Conservation (phyloP, 2,797 vertebrate species). For the Rallus crepitans region DNA sequence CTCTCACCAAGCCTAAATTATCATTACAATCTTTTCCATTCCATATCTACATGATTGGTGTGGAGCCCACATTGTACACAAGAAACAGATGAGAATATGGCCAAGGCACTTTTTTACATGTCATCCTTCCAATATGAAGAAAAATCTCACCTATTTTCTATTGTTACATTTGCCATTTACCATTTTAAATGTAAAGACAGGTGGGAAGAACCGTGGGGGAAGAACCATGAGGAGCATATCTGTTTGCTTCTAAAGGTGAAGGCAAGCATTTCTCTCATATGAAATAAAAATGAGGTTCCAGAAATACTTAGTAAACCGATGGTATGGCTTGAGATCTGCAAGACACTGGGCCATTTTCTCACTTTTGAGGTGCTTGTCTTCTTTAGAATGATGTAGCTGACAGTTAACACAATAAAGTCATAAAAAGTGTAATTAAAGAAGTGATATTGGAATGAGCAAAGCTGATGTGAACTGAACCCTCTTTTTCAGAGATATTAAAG, state of each 20-base stretch:
- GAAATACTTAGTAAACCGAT: neutral
- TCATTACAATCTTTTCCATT: neutral
- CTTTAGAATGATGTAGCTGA: neutral
- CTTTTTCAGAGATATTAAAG: neutral
- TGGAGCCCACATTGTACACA: neutral
- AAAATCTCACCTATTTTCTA: neutral
- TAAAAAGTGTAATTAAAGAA: neutral
- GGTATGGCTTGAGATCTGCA: neutral
- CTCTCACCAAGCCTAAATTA: neutral
- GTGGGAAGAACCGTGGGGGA: neutral
- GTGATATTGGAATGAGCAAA: neutral
- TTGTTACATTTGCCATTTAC: neutral
- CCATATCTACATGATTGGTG: neutral
- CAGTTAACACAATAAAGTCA: neutral
- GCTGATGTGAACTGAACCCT: neutral
- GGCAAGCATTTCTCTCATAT: neutral
- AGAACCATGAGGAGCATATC: neutral
- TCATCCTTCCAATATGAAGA: neutral
- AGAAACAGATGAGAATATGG: neutral
- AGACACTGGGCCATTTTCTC: neutral
- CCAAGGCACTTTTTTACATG: neutral
- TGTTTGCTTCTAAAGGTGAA: neutral
- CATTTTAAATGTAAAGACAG: constrained; percentile 9
- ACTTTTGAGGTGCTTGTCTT: neutral
- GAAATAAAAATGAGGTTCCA: neutral